These are phyloP conservation scores for Minunthozetes semirufus DNA, from an alignment of 2,888 invertebrate species.

Conservation along the genomic window DNA sequence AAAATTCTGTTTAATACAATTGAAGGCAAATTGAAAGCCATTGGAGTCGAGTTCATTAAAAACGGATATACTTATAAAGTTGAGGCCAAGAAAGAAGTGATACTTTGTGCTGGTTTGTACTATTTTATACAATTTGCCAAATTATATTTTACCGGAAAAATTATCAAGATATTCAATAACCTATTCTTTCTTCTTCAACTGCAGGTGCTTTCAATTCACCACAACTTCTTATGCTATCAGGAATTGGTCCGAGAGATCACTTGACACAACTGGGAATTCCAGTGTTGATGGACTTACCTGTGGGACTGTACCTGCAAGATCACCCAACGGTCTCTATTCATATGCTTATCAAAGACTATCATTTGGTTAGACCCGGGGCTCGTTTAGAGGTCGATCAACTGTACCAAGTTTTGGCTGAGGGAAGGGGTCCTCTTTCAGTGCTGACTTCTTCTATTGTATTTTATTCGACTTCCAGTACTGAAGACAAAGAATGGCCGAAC, in stretches of 20 bases:
- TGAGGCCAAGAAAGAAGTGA: slow-evolving; percentile 46
- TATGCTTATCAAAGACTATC: neutral
- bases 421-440: neutral
- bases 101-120: slow-evolving; percentile 46
- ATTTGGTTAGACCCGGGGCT: neutral
- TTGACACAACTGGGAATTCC: slow-evolving; percentile 49
- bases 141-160: no score
- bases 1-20: slow-evolving; percentile 29
- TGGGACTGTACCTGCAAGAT: slow-evolving; percentile 53
- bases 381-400: neutral
- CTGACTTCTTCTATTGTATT: neutral
- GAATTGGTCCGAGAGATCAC: slow-evolving; percentile 47
- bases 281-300: slow-evolving; percentile 51
- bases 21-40: slow-evolving; percentile 45
- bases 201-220: slow-evolving; percentile 49
- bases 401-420: neutral
- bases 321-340: slow-evolving; percentile 43
- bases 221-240: slow-evolving; percentile 49
- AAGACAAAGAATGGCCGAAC: neutral
- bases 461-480: neutral
- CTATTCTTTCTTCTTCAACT: no score
- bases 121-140: neutral
- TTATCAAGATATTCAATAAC: neutral
- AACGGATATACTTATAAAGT: slow-evolving; percentile 39
- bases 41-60: slow-evolving; percentile 47